These are phyloP conservation scores for Celastrina argiolus DNA, from an alignment of 2,888 invertebrate genomes.

Conservation along the genomic window DNA sequence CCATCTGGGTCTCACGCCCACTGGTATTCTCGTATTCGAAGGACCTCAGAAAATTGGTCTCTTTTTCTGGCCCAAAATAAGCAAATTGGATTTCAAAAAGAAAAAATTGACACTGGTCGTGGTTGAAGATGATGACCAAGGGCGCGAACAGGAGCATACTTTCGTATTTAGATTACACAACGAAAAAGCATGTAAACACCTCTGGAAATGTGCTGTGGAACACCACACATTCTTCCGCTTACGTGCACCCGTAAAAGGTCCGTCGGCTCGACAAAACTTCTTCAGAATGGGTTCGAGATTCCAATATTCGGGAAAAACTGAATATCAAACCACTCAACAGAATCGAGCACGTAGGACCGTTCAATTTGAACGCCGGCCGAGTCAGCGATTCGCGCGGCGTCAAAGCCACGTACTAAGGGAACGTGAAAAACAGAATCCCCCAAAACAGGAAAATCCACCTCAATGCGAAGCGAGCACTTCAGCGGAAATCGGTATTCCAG, in stretches of 20 bases:
- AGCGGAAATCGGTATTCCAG: constrained; percentile 42
- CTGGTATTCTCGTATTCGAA: constrained; percentile 98
- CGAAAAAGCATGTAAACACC: constrained; percentile 98
- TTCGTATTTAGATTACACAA: constrained; percentile 98
- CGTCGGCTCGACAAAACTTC: constrained; percentile 94
- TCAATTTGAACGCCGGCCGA: constrained; percentile 96
- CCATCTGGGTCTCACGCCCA: constrained; percentile 96
- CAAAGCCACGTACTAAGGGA: constrained; percentile 93
- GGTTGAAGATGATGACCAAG: constrained; percentile 98
- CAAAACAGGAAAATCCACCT: constrained; percentile 49
- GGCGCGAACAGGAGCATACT: constrained; percentile 97
- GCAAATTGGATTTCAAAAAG: constrained; percentile 97
- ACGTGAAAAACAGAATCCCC: constrained; percentile 80
- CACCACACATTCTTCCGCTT: constrained; percentile 99
- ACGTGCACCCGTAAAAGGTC: constrained; percentile 91
- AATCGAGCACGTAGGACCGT: constrained; percentile 94
- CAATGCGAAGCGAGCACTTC: constrained; percentile 57
- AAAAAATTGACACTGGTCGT: constrained; percentile 98
- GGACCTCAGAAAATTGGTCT: constrained; percentile 97
- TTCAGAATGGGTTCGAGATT: constrained; percentile 99
- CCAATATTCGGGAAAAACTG: constrained; percentile 95
- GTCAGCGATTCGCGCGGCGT: constrained; percentile 95
- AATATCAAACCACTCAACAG: constrained; percentile 96
- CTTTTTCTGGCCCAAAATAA: constrained; percentile 99
- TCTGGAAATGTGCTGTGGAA: constrained; percentile 99